These are phyloP conservation scores for Lampris incognitus DNA, from an alignment of 2,113 vertebrate species.

Conservation along the genomic window DNA sequence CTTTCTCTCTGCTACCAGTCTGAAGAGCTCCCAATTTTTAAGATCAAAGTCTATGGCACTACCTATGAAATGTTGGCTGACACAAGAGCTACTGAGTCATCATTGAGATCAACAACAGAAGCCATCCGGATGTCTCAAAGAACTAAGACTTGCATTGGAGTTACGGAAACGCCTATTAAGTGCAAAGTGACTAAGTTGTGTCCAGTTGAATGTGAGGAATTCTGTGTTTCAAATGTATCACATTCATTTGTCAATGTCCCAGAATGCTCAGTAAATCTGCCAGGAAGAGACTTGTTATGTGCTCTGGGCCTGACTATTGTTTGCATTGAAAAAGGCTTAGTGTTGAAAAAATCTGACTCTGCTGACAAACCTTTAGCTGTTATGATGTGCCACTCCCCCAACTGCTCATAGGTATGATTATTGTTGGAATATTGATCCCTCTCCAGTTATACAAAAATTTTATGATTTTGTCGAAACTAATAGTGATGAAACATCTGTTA, in stretches of 20 bases:
- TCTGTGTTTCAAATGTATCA: neutral
- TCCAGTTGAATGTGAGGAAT: neutral
- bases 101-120: neutral
- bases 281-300: neutral
- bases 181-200: neutral
- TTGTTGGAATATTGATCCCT: neutral
- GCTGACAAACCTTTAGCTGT: neutral
- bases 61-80: constrained; percentile 1
- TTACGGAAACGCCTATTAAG: neutral
- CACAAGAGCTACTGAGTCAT: neutral
- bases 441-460: neutral
- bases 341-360: neutral
- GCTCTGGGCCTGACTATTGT: neutral
- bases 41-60: neutral
- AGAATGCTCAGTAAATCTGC: neutral
- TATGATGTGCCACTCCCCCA: neutral
- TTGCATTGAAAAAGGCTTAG: neutral
- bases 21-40: neutral
- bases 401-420: neutral
- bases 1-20: neutral
- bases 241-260: neutral
- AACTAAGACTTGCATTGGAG: neutral
- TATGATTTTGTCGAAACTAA: neutral
- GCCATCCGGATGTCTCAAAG: neutral
- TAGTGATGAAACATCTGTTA: neutral